Evolutionary conservation across 2,888 invertebrate species (phyloP).

Genomic region (Drosophila subquinaria): DNA sequence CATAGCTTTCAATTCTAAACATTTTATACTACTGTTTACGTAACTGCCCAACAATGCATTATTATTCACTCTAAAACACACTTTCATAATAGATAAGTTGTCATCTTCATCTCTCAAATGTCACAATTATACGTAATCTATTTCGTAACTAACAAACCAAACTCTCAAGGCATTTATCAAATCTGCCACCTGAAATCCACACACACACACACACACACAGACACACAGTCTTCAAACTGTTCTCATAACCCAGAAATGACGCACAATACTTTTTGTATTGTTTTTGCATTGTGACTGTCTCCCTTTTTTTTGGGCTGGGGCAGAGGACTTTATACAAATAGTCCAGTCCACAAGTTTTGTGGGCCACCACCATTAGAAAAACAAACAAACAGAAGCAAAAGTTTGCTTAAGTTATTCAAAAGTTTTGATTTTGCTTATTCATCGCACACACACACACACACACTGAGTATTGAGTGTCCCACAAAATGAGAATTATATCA

Average conservation of each 20-base stretch:
- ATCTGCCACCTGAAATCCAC: conserved; percentile 9
- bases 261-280: conserved; percentile 29
- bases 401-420: conserved; percentile 42
- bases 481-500: conserved; percentile 39
- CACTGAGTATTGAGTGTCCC: not conserved
- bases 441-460: conserved; percentile 15
- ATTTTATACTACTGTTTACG: not conserved
- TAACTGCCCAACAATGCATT: not conserved
- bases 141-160: conserved; percentile 28
- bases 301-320: not conserved
- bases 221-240: not conserved
- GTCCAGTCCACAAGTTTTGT: conserved; percentile 22
- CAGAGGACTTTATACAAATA: not conserved
- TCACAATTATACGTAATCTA: conserved; percentile 21
- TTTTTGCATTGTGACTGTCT: conserved; percentile 28
- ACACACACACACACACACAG: not conserved
- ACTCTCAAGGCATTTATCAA: conserved; percentile 9
- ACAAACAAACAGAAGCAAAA: conserved; percentile 42
- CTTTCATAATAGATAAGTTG: not conserved
- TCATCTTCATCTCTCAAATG: not conserved
- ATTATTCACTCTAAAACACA: not conserved
- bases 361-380: conserved; percentile 32
- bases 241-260: conserved; percentile 43
- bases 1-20: too few relatives aligned
- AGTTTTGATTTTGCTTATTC: conserved; percentile 46